Evolutionary conservation across 2,113 vertebrate genomes (phyloP).

Genomic region (Xiphophorus hellerii): DNA sequence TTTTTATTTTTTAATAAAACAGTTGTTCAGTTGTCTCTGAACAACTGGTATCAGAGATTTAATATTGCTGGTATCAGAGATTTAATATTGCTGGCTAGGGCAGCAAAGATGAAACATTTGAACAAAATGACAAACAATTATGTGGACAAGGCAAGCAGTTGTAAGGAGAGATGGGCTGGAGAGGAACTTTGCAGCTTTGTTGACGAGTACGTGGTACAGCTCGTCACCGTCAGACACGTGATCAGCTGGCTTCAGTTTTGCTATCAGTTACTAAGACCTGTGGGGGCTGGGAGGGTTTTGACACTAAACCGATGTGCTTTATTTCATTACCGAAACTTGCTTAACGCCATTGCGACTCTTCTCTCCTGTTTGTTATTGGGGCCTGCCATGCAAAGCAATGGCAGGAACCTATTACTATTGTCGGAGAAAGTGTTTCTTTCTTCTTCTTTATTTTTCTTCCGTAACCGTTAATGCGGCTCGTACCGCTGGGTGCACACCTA

Average conservation of each 20-base stretch:
- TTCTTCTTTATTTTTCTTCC: no score
- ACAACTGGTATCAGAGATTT: neutral
- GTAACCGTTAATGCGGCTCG: no score
- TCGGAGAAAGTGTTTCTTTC: no score
- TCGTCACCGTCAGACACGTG: conserved; percentile 63
- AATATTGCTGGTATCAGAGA: neutral
- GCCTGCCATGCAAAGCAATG: no score
- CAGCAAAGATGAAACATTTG: neutral
- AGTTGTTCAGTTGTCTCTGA: no score
- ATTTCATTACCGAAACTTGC: conserved; percentile 42
- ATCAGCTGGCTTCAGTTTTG: conserved; percentile 51
- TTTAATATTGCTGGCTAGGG: neutral
- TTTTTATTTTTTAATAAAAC: no score
- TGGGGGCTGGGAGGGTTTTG: neutral
- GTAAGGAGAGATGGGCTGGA: conserved; percentile 1
- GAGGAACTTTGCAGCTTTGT: conserved; percentile 49
- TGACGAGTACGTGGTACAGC: conserved; percentile 72
- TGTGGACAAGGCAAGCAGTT: neutral
- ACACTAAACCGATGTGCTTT: conserved; percentile 39
- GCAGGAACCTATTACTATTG: no score
- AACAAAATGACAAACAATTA: neutral
- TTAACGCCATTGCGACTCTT: conserved; percentile 13
- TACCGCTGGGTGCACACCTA: no score
- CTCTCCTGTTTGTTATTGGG: conserved; percentile 9
- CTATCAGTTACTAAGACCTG: conserved; percentile 29